Evolutionary conservation across 2,888 invertebrate species (phyloP).

Genomic region (Pteria penguin): DNA sequence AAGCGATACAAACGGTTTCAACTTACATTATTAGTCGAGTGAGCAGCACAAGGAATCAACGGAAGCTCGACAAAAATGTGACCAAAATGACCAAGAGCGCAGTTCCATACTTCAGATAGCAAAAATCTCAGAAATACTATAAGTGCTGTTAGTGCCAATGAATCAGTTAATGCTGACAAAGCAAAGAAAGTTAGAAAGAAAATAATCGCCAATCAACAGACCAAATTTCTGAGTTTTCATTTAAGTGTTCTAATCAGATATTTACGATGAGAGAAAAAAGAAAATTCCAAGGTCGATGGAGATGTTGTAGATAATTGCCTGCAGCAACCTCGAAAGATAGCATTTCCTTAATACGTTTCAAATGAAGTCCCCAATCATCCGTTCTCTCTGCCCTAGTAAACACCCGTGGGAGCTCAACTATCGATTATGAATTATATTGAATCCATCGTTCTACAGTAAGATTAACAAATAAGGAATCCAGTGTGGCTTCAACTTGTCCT

Average conservation of each 20-base stretch:
- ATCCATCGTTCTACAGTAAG: conserved; percentile 24
- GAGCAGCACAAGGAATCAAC: conserved; percentile 50
- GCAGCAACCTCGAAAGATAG: conserved; percentile 49
- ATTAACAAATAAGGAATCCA: background rate
- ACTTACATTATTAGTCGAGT: conserved; percentile 43
- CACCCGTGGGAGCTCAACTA: conserved; percentile 33
- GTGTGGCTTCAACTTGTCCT: background rate
- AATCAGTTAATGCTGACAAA: conserved; percentile 42
- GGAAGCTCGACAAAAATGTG: conserved; percentile 32
- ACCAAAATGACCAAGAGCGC: conserved; percentile 45
- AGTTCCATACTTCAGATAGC: conserved; percentile 50
- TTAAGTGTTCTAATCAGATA: conserved; percentile 46
- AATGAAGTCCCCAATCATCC: conserved; percentile 38
- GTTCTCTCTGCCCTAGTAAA: conserved; percentile 29
- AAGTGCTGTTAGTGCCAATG: conserved; percentile 52
- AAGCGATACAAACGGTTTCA: conserved; percentile 45
- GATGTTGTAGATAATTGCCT: conserved; percentile 50
- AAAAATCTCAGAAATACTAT: conserved; percentile 51
- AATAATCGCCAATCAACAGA: conserved; percentile 47
- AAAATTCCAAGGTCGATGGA: conserved; percentile 24
- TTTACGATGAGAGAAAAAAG: conserved; percentile 36
- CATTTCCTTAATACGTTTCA: conserved; percentile 38
- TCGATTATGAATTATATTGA: conserved; percentile 37
- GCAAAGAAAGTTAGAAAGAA: conserved; percentile 45
- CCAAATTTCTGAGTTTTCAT: conserved; percentile 36